phyloP scores from a whole-genome alignment of 2,113 vertebrate species.

The Eulemur macaco region DNA sequence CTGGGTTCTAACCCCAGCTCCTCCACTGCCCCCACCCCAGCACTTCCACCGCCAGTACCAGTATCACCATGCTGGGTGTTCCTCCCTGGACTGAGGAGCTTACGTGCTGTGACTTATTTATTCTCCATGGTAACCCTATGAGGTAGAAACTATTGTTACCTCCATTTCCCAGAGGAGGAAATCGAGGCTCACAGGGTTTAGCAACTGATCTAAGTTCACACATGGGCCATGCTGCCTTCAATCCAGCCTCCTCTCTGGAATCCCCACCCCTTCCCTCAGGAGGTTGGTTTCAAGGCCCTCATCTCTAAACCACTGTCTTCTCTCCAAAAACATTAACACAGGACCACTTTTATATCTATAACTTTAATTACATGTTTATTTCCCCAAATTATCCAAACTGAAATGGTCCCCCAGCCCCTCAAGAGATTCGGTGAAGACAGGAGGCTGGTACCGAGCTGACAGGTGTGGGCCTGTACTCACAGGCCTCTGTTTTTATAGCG shows the following conservation, averaged over 20 bases:
- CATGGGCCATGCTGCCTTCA: background rate
- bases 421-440: background rate
- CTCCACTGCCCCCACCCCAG: background rate
- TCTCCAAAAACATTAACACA: conserved; percentile 18
- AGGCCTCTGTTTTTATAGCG: background rate
- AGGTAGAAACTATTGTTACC: background rate
- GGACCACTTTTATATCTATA: background rate
- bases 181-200: background rate
- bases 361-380: conserved; percentile 2
- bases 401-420: background rate
- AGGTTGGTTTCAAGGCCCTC: background rate
- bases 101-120: background rate
- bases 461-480: background rate
- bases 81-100: background rate
- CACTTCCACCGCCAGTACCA: background rate
- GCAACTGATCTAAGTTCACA: background rate
- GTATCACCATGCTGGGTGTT: background rate
- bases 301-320: background rate
- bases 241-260: background rate
- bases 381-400: background rate
- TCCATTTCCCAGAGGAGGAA: background rate
- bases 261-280: background rate
- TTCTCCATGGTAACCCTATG: background rate
- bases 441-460: background rate
- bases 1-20: background rate